These are phyloP conservation scores for Masnerella sp. DNA, from an alignment of 2,888 invertebrate genomes.

Conservation along the genomic window DNA sequence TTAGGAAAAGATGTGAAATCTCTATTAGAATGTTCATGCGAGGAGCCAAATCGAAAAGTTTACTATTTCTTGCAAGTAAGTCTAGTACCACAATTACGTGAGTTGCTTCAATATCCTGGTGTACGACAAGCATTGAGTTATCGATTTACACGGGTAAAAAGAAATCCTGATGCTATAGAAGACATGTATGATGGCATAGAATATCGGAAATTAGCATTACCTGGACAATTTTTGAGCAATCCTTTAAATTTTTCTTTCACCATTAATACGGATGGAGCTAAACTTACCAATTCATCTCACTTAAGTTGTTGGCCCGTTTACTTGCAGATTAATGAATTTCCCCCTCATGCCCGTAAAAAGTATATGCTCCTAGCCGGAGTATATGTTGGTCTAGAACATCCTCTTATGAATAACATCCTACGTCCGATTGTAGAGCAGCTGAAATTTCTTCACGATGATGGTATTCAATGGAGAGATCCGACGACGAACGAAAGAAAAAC, in stretches of 20 bases:
- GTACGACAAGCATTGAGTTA: constrained; percentile 4
- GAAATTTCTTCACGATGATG: background rate
- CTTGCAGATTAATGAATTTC: constrained; percentile 52
- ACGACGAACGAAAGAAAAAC: background rate
- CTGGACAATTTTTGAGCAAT: constrained; percentile 4
- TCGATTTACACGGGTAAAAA: constrained; percentile 2
- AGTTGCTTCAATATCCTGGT: background rate
- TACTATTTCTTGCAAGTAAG: constrained; percentile 2
- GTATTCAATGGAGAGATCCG: constrained; percentile 25
- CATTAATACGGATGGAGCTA: constrained; percentile 43
- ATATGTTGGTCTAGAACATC: constrained; percentile 42
- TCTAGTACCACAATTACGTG: constrained; percentile 4
- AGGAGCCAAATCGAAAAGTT: background rate
- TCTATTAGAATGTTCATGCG: background rate
- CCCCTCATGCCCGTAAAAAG: constrained; percentile 48
- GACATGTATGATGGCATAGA: constrained; percentile 22
- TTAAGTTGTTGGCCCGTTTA: constrained; percentile 49
- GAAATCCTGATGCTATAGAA: constrained; percentile 5
- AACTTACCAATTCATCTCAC: constrained; percentile 30
- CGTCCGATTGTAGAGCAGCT: constrained; percentile 8
- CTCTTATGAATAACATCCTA: constrained; percentile 4
- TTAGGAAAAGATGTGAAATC: background rate
- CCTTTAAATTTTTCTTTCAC: constrained; percentile 35
- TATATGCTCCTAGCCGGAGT: constrained; percentile 42
- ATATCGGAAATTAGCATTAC: constrained; percentile 4